Evolutionary conservation across 2,113 vertebrate genomes (phyloP).

Genomic region (Sardina pilchardus): DNA sequence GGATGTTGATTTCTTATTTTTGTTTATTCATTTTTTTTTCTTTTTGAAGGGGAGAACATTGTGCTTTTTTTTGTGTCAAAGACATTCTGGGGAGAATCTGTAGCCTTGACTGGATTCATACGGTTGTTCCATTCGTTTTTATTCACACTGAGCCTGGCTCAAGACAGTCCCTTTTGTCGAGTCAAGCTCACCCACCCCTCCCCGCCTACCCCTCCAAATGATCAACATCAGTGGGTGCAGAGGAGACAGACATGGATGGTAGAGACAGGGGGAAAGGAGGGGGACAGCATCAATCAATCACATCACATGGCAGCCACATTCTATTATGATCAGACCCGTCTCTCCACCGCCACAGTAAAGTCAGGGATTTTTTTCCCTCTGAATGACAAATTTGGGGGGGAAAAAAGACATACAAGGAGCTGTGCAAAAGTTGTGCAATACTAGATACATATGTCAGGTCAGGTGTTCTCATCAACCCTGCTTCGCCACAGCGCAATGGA

Average conservation of each 20-base stretch:
- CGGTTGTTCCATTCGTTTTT: neutral
- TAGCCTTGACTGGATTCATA: neutral
- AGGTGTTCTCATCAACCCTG: conserved; percentile 41
- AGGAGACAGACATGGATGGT: neutral
- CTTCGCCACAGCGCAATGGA: conserved; percentile 39
- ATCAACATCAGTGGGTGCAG: conserved; percentile 11
- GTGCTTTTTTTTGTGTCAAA: conserved; percentile 2
- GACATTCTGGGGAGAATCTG: neutral
- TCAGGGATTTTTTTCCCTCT: conserved; percentile 14
- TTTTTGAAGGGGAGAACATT: conserved; percentile 11
- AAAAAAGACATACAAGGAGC: conserved; percentile 53
- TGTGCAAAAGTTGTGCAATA: conserved; percentile 61
- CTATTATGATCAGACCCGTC: conserved; percentile 38
- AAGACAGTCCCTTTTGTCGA: neutral
- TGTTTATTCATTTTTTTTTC: neutral
- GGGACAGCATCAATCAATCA: conserved; percentile 1
- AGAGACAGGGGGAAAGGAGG: neutral
- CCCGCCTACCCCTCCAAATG: neutral
- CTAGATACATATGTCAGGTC: conserved; percentile 48
- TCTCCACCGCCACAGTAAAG: neutral
- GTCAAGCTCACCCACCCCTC: neutral
- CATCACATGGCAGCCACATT: neutral
- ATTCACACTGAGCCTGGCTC: neutral
- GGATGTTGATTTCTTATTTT: neutral
- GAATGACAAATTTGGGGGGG: neutral